A percentile compares a stretch with the other conserved stretches of the same genome.
Conservation (phyloP, 2,113 vertebrate genomes). For the Istiophorus platypterus region DNA sequence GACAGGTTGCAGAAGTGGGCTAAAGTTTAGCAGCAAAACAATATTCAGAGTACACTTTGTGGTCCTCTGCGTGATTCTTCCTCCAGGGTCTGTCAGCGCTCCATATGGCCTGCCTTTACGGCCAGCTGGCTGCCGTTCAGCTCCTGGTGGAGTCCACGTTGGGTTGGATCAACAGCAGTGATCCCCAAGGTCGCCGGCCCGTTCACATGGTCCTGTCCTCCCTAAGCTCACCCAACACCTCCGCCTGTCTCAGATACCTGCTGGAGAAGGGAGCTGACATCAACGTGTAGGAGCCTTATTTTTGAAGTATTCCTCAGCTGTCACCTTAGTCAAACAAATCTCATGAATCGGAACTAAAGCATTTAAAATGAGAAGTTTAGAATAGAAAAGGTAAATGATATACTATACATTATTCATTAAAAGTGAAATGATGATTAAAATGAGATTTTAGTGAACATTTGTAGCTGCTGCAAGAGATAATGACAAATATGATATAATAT, state of each 20-base stretch:
- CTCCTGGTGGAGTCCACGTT: constrained; percentile 51
- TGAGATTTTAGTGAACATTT: constrained; percentile 24
- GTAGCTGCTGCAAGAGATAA: neutral
- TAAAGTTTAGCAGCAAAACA: no score
- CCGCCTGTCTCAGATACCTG: constrained; percentile 70
- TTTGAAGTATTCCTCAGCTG: neutral
- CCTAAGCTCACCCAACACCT: constrained; percentile 45
- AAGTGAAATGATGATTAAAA: constrained; percentile 7
- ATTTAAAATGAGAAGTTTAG: neutral
- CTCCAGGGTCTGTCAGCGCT: constrained; percentile 67
- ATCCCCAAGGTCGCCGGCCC: constrained; percentile 63
- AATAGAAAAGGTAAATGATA: neutral
- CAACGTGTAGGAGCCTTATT: constrained; percentile 62
- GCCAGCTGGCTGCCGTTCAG: constrained; percentile 57
- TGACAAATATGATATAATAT: neutral
- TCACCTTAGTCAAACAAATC: neutral
- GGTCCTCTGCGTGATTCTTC: neutral
- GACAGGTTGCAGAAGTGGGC: neutral
- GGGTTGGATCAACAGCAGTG: constrained; percentile 57
- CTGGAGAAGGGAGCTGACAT: constrained; percentile 72
- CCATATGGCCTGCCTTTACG: constrained; percentile 72
- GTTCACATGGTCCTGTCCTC: constrained; percentile 75
- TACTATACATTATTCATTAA: neutral
- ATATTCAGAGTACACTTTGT: no score
- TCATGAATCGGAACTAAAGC: neutral